Conservation (phyloP, 2,888 invertebrate genomes). For the Megamerina dolium region DNA sequence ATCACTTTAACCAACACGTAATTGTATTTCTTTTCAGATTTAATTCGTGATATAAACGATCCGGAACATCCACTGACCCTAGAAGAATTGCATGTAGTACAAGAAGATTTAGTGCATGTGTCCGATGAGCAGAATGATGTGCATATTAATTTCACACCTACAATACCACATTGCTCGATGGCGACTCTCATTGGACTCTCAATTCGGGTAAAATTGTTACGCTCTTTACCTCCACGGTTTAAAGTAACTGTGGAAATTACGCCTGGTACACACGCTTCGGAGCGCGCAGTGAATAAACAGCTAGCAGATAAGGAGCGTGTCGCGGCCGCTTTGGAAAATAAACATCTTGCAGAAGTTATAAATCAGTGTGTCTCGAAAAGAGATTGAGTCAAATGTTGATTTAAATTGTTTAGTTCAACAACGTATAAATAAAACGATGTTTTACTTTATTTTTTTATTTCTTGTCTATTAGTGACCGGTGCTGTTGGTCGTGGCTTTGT, state of each 20-base stretch:
- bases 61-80: slow-evolving; percentile 95
- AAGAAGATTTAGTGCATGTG: slow-evolving; percentile 72
- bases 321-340: slow-evolving; percentile 94
- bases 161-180: slow-evolving; percentile 98
- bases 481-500: slow-evolving; percentile 51
- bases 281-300: slow-evolving; percentile 93
- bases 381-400: slow-evolving; percentile 3
- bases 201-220: slow-evolving; percentile 83
- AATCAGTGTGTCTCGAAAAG: slow-evolving; percentile 73
- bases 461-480: too few relatives aligned
- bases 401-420: not conserved
- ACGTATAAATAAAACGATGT: not conserved
- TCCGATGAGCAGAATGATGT: slow-evolving; percentile 68
- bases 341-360: slow-evolving; percentile 83
- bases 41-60: slow-evolving; percentile 90
- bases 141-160: slow-evolving; percentile 85
- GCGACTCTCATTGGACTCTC: slow-evolving; percentile 87
- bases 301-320: slow-evolving; percentile 96
- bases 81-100: slow-evolving; percentile 91
- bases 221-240: slow-evolving; percentile 75
- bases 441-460: slow-evolving; percentile 1
- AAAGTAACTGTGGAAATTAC: slow-evolving; percentile 84
- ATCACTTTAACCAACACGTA: not conserved
- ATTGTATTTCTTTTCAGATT: slow-evolving; percentile 54
- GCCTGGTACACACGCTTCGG: slow-evolving; percentile 89